Evolutionary conservation across 2,888 invertebrate species (phyloP), one percentile per base, ranked within the genome.

Genomic region (Trissolcus japonicus): DNA sequence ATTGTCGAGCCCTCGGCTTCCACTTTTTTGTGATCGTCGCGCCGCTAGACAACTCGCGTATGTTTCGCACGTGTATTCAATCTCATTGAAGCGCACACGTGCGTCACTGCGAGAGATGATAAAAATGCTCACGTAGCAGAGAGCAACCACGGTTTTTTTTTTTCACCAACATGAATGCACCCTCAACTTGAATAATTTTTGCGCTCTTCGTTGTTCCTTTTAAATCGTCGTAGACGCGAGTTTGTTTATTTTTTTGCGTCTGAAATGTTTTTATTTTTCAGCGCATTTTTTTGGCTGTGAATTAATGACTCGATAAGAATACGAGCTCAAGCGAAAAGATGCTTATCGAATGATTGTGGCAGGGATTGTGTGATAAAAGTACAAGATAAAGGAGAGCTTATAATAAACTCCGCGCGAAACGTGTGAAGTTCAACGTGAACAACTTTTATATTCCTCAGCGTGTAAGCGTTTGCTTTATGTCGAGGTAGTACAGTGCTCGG

Each of bases 41-140:
- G 57, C 72, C 16, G 73, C 48, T 60, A 73, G 65, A 73, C 73
- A 43, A 68, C 59, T 71, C 74, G 69, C 61, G 63, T 56, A 51
- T 62, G 67, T 76, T 65, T 55, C 65, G 59, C 68, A 60, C 69
- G 73, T 65, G 76, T 71, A 76, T 71, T 69, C 66, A 11, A 11
- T 71, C 57, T 69, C 68, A 69, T 63, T 65, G 48, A 72, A 54
- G 19, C 19, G 69, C 63, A 72, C 65, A 62, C 73, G 72, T 63
- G 75, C 65, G 67, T 59, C 68, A 59, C 29, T 59, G 14, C 7
- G 25, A 48, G 59, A 65, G 75, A 60, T 61, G 75, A 76, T 56
- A 76, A 76, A 76, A 76, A 76, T 69, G 63, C 65, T 43, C 63
- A 55, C 74, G 59, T 59, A 62, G 74, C 54, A 57, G 35, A 35